Evolutionary conservation across 2,113 vertebrate genomes (phyloP).

Genomic region (Pardalotus punctatus): DNA sequence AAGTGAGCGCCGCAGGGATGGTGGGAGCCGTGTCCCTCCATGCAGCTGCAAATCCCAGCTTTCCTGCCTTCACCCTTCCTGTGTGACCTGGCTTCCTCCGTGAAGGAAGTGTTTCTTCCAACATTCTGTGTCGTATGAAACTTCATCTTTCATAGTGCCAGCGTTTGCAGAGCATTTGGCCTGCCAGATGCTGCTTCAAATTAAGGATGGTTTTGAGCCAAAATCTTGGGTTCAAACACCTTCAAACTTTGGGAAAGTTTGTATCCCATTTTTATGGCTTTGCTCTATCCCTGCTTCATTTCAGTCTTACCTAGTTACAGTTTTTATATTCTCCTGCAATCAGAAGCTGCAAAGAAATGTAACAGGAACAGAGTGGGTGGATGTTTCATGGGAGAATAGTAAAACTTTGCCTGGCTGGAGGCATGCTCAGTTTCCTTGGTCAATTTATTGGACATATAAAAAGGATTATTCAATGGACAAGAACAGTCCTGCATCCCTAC

Average conservation of each 20-base stretch:
- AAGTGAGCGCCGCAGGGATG: background rate
- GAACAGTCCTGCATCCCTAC: background rate
- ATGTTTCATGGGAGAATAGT: slow-evolving; percentile 47
- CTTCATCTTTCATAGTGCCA: background rate
- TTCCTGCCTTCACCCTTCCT: background rate
- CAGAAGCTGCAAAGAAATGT: slow-evolving; percentile 39
- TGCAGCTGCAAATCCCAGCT: background rate
- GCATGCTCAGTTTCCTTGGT: slow-evolving; percentile 1
- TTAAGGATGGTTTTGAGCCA: slow-evolving; percentile 43
- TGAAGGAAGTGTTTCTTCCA: background rate
- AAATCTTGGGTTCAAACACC: slow-evolving; percentile 48
- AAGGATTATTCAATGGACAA: slow-evolving; percentile 22
- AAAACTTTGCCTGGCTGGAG: slow-evolving; percentile 40
- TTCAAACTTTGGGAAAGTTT: slow-evolving; percentile 44
- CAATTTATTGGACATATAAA: slow-evolving; percentile 30
- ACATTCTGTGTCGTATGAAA: background rate
- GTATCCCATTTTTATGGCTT: background rate
- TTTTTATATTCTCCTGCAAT: slow-evolving; percentile 51
- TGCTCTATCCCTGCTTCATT: slow-evolving; percentile 46
- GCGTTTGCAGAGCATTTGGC: slow-evolving; percentile 23
- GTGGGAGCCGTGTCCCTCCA: background rate
- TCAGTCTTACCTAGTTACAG: slow-evolving; percentile 54
- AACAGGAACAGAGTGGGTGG: slow-evolving; percentile 3
- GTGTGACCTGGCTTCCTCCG: background rate
- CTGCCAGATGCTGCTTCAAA: slow-evolving; percentile 56